These are phyloP conservation scores for Zoanthus solanderi DNA, from an alignment of 92 coral and sea anemone species.

Conservation along the genomic window DNA sequence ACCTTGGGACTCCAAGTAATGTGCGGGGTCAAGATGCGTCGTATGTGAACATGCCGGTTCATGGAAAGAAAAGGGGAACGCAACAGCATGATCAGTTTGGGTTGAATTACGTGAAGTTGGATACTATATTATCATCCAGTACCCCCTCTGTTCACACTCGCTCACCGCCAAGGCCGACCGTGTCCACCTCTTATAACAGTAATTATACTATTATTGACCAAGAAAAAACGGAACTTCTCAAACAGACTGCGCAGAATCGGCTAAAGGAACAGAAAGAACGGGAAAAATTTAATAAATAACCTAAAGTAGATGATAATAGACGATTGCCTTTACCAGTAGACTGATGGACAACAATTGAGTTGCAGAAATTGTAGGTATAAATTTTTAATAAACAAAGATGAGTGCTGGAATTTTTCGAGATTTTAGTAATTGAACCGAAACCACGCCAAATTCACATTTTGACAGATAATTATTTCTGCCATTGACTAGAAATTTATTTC, in stretches of 20 bases:
- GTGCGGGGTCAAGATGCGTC: conserved; percentile 66
- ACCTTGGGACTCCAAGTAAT: conserved; percentile 68
- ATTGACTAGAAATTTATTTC: too few relatives aligned
- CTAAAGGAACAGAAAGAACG: conserved; percentile 29
- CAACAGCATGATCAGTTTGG: conserved; percentile 49
- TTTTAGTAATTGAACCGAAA: not conserved
- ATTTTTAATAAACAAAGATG: not conserved
- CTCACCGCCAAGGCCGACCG: conserved; percentile 53
- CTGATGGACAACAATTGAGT: not conserved
- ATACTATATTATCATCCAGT: conserved; percentile 58
- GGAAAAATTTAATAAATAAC: not conserved
- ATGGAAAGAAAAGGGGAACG: conserved; percentile 58
- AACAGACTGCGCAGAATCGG: conserved; percentile 74
- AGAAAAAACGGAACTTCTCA: conserved; percentile 74
- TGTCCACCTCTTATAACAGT: conserved; percentile 59
- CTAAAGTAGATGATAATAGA: too few relatives aligned
- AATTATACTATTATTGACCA: conserved; percentile 90
- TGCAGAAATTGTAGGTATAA: conserved; percentile 11
- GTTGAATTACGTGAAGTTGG: conserved; percentile 78
- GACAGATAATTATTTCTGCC: not conserved
- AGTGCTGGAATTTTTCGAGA: not conserved
- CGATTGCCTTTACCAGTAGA: too few relatives aligned
- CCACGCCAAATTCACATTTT: not conserved
- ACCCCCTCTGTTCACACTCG: conserved; percentile 59
- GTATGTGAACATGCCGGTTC: conserved; percentile 83